Conservation (phyloP, 2,888 invertebrate genomes). For the Trypoxylon attenuatum region DNA sequence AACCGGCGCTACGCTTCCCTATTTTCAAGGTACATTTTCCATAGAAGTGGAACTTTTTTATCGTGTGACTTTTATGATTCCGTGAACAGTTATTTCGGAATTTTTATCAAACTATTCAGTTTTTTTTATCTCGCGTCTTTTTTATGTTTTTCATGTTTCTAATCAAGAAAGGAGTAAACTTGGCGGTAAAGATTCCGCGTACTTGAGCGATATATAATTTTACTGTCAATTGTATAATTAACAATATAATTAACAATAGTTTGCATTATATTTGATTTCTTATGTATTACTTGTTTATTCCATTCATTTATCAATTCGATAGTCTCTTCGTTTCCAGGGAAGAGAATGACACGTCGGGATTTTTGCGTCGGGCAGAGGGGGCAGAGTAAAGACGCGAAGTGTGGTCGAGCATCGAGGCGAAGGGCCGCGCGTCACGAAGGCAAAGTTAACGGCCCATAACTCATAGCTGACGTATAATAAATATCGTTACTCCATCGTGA, state of each 20-base stretch:
- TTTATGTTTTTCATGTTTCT: no score
- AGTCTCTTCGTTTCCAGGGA: no score
- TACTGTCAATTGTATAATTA: no score
- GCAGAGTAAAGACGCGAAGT: constrained; percentile 31
- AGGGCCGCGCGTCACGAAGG: constrained; percentile 56
- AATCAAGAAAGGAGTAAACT: no score
- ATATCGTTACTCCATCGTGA: constrained; percentile 59
- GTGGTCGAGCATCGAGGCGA: constrained; percentile 35
- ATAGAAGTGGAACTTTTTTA: constrained; percentile 4
- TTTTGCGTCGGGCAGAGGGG: background rate
- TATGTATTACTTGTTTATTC: no score
- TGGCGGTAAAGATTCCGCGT: no score
- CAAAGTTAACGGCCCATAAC: constrained; percentile 66
- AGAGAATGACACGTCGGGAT: background rate
- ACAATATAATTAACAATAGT: no score
- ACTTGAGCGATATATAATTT: no score
- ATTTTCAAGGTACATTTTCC: constrained; percentile 10
- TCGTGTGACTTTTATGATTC: background rate
- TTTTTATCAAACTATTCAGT: background rate
- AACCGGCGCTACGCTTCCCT: constrained; percentile 38
- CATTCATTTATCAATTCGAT: no score
- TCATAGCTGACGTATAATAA: constrained; percentile 65
- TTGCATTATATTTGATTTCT: no score
- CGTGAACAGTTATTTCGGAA: background rate
- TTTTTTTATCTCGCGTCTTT: constrained; percentile 25